phyloP scores from a whole-genome alignment of 2,888 invertebrate genomes.

The Drosophila multiciliata region DNA sequence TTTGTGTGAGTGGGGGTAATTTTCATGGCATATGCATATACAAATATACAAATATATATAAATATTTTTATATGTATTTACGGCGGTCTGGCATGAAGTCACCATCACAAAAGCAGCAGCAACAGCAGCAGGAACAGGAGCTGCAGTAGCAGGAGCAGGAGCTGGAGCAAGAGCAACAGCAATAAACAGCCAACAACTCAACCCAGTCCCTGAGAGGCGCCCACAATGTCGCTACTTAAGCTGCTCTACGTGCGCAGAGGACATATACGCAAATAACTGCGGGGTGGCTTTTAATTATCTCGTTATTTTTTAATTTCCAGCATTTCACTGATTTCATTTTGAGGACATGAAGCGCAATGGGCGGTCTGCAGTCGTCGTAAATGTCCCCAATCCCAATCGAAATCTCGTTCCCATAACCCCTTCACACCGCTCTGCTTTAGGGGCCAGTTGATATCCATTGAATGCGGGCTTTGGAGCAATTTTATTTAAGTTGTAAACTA shows the following conservation, averaged over 20 bases:
- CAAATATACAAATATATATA: constrained; percentile 9
- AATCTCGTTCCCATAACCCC: neutral
- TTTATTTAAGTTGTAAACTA: constrained; percentile 46
- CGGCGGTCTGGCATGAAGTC: constrained; percentile 6
- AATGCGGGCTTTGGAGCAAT: constrained; percentile 16
- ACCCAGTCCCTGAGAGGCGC: constrained; percentile 3
- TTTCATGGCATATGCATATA: constrained; percentile 12
- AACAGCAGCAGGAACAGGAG: too few relatives aligned
- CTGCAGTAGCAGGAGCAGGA: neutral
- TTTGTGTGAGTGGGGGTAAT: constrained; percentile 5
- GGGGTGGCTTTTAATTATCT: constrained; percentile 83
- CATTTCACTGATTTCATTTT: constrained; percentile 74
- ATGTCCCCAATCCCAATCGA: constrained; percentile 17
- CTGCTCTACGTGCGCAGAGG: constrained; percentile 67
- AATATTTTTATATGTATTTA: neutral
- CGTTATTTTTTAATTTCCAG: constrained; percentile 80
- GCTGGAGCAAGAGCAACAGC: constrained; percentile 7
- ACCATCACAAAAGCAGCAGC: constrained; percentile 7
- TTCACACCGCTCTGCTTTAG: neutral
- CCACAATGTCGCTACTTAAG: constrained; percentile 71
- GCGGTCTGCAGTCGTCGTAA: constrained; percentile 16
- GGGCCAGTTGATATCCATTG: constrained; percentile 23
- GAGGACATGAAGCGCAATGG: constrained; percentile 56
- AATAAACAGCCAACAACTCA: constrained; percentile 12
- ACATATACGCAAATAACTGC: constrained; percentile 70